phyloP scores from a whole-genome alignment of 2,888 invertebrate species.

The Nomada ruficornis region DNA sequence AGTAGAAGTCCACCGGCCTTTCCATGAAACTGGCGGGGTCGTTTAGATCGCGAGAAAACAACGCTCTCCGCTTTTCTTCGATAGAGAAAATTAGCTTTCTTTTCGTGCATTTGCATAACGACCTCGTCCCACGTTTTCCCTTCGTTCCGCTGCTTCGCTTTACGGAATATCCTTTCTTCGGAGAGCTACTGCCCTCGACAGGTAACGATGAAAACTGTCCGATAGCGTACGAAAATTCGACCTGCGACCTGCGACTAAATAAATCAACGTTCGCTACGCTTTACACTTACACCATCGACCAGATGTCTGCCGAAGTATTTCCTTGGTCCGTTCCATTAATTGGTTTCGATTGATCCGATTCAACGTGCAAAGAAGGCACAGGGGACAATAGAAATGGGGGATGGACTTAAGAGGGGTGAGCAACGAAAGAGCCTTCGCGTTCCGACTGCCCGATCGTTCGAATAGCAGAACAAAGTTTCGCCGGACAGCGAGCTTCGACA shows the following conservation, averaged over 20 bases:
- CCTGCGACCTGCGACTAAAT: background rate
- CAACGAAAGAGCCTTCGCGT: constrained; percentile 5
- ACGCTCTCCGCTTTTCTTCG: background rate
- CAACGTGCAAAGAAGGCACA: background rate
- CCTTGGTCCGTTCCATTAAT: background rate
- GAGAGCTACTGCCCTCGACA: background rate
- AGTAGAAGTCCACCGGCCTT: background rate
- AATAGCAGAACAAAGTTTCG: constrained; percentile 2
- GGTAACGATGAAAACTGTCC: background rate
- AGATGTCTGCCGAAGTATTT: background rate
- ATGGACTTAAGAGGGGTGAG: background rate
- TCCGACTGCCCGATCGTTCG: constrained; percentile 22
- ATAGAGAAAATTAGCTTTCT: constrained; percentile 22
- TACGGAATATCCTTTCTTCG: too few species aligned
- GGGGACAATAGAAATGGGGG: too few species aligned
- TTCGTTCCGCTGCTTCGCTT: background rate
- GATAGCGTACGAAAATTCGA: background rate
- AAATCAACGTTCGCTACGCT: background rate
- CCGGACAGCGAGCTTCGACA: too few species aligned
- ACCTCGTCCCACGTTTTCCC: background rate
- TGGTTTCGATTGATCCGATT: background rate
- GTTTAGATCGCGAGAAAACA: constrained; percentile 9
- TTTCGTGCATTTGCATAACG: constrained; percentile 22
- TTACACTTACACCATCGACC: background rate
- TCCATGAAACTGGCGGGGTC: background rate